A percentile compares a stretch with the other conserved stretches of the same genome.
phyloP scores from a whole-genome alignment of 2,797 vertebrate genomes.

The Gadopsis bispinosus region DNA sequence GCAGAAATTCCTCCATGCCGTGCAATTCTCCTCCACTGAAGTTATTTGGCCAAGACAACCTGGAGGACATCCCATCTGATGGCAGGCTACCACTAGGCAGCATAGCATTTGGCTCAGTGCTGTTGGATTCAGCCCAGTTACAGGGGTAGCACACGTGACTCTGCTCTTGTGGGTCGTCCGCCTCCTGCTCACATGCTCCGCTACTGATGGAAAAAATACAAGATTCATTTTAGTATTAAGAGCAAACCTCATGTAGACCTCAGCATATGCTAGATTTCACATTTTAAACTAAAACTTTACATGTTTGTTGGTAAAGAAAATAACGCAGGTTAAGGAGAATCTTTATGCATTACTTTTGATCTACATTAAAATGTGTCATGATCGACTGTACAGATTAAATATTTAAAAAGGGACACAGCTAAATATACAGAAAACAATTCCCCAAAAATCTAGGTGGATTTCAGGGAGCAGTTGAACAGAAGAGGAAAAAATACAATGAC shows the following conservation, averaged over 20 bases:
- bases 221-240: neutral
- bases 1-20: constrained; percentile 87
- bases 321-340: neutral
- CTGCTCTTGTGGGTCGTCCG: constrained; percentile 81
- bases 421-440: neutral
- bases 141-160: constrained; percentile 91
- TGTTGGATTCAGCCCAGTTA: constrained; percentile 82
- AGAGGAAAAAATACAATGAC: neutral
- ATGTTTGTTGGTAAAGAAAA: neutral
- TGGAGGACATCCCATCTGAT: constrained; percentile 84
- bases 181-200: constrained; percentile 86
- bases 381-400: neutral
- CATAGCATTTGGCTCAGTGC: constrained; percentile 77
- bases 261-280: neutral
- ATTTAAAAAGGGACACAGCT: neutral
- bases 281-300: constrained; percentile 1
- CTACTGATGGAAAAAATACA: constrained; percentile 70
- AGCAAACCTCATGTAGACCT: neutral
- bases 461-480: neutral
- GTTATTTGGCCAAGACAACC: constrained; percentile 96
- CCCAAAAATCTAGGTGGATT: neutral
- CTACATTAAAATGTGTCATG: neutral
- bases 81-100: constrained; percentile 81
- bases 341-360: neutral
- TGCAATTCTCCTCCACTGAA: constrained; percentile 88